Percentiles rank a stretch among this genome's conserved stretches.
phyloP scores from a whole-genome alignment of 2,113 vertebrate genomes.

The Burhinus oedicnemus region DNA sequence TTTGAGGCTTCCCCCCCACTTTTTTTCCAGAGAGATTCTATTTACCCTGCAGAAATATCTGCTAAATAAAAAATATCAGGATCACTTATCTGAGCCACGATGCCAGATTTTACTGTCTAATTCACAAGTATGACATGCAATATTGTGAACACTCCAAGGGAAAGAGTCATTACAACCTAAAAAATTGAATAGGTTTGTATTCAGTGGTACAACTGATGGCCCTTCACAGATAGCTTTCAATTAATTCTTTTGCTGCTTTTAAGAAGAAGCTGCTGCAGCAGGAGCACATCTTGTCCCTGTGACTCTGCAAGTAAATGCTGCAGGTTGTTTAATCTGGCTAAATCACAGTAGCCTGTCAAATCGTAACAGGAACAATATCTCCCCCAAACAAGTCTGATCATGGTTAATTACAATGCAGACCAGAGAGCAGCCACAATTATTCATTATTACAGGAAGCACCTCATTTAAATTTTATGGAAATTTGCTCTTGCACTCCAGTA shows the following conservation, averaged over 20 bases:
- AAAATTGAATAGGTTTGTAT: neutral
- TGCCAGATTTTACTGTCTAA: neutral
- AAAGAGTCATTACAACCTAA: constrained; percentile 2
- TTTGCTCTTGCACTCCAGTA: constrained; percentile 74
- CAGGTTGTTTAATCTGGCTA: constrained; percentile 74
- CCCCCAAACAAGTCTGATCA: constrained; percentile 84
- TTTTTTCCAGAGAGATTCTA: neutral
- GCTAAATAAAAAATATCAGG: neutral
- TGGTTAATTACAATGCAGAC: constrained; percentile 89
- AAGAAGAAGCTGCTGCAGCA: constrained; percentile 15
- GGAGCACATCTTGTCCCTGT: constrained; percentile 6
- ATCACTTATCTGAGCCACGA: neutral
- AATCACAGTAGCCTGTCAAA: constrained; percentile 77
- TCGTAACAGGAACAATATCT: constrained; percentile 76
- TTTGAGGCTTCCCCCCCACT: too few species aligned
- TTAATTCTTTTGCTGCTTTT: constrained; percentile 15
- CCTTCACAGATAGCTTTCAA: neutral
- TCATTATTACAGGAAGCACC: constrained; percentile 91
- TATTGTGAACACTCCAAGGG: neutral
- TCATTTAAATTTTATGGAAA: constrained; percentile 93
- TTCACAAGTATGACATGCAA: neutral
- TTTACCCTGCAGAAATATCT: neutral
- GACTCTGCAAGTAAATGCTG: constrained; percentile 64
- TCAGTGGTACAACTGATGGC: neutral
- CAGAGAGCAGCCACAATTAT: constrained; percentile 86